Evolutionary conservation across 2,113 vertebrate genomes (phyloP).

Genomic region (Eurypyga helias): DNA sequence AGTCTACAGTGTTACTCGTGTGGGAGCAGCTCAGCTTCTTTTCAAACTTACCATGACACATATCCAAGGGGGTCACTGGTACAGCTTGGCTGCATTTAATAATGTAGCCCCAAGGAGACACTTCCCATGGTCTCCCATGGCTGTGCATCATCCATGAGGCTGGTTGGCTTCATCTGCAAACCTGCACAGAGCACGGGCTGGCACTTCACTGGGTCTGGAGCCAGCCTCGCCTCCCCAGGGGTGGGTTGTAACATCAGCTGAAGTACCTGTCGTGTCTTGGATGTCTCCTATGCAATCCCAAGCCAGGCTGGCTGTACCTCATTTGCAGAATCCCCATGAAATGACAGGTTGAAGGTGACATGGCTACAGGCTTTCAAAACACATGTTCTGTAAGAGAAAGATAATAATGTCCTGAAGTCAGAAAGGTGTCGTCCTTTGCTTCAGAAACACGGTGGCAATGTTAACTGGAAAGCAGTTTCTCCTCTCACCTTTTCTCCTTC

Average conservation of each 20-base stretch:
- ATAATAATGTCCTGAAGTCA: conserved; percentile 36
- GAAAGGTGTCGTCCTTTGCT: background rate
- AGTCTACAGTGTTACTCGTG: no score
- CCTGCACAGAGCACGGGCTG: background rate
- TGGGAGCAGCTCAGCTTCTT: background rate
- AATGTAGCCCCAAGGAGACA: background rate
- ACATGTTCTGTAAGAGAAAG: conserved; percentile 14
- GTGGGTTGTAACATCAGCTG: background rate
- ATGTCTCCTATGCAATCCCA: background rate
- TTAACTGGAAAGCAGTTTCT: background rate
- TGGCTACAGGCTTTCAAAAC: background rate
- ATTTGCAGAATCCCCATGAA: background rate
- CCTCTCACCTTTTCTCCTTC: background rate
- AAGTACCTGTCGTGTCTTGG: background rate
- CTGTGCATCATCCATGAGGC: background rate
- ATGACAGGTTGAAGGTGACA: conserved; percentile 10
- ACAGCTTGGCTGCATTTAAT: background rate
- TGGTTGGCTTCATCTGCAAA: background rate
- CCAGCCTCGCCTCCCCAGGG: background rate
- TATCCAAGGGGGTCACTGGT: background rate
- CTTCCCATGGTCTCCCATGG: background rate
- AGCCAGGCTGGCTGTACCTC: background rate
- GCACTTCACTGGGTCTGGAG: background rate
- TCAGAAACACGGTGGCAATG: background rate
- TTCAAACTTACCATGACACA: background rate